A percentile compares a stretch with the other conserved stretches of the same genome.
These are phyloP conservation scores for Lepidonotus clava DNA, from an alignment of 2,888 invertebrate genomes.

Conservation along the genomic window DNA sequence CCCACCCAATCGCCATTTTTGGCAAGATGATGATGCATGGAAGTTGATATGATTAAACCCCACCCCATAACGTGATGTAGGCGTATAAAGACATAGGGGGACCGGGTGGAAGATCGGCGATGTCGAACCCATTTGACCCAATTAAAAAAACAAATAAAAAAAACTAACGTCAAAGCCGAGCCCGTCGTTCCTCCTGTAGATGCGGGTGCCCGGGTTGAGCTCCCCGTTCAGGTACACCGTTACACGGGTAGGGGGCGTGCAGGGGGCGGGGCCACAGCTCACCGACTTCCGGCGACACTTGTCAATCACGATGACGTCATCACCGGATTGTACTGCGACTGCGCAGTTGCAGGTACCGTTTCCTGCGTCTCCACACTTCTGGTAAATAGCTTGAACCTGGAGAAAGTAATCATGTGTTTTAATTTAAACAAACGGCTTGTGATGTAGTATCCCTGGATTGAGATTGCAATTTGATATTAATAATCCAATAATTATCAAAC, in stretches of 20 bases:
- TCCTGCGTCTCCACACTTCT: constrained; percentile 52
- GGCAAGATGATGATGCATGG: too few species aligned
- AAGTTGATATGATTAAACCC: too few species aligned
- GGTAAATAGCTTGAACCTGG: constrained; percentile 61
- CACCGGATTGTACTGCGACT: constrained; percentile 45
- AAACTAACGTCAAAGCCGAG: constrained; percentile 56
- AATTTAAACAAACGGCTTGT: too few species aligned
- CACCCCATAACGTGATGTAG: too few species aligned
- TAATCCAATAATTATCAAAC: too few species aligned
- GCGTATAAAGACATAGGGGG: too few species aligned
- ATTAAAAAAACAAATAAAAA: neutral
- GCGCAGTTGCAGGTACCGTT: constrained; percentile 43
- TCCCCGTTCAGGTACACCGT: constrained; percentile 60
- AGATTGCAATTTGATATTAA: too few species aligned
- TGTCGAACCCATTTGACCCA: too few species aligned
- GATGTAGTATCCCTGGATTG: too few species aligned
- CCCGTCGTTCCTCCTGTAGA: constrained; percentile 59
- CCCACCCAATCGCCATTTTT: too few species aligned
- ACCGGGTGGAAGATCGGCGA: too few species aligned
- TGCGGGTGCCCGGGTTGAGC: constrained; percentile 59
- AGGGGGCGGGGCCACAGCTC: neutral
- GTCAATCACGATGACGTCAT: constrained; percentile 47
- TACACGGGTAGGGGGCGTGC: constrained; percentile 21
- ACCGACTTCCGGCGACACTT: neutral
- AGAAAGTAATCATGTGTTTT: too few species aligned